Base-by-base conservation (phyloP, 2,888 invertebrate genomes). In the Cyrtodaria siliqua region DNA sequence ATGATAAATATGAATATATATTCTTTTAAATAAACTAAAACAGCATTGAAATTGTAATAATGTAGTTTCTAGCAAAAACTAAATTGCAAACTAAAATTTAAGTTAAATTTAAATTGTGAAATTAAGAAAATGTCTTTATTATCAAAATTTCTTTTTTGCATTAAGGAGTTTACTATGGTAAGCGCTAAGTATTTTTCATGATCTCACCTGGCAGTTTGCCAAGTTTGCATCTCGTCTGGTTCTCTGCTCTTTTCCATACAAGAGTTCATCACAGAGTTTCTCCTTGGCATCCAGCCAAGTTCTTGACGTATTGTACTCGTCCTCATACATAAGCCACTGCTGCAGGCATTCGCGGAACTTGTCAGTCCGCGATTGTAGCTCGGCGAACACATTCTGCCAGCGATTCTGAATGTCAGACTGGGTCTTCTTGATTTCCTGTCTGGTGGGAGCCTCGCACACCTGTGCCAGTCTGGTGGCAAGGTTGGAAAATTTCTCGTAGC, bases 281-380 rank as follows among this genome's bases (percentile, higher is more conserved):
- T 91, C 91, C 71, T 86, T 87, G 23, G 72, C 73, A 47, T 88
- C 88, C 12, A 91, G 80, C 91, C 91, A 90, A 8, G 66, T 64
- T n/a, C 80, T 72, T 4, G 88, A 82, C 20, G 67, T 44, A n/a
- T 59, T 71, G 50, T 87, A 89, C 47, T 87, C 86, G 8, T 82
- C 84, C 74, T 92, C 90, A 68, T 90, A 91, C 12, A 70, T 71
- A 60, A 86, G 71, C 92, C 91, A 92, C 29, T 87, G 83, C n/a
- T 80, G 60, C 24, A 90, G 70, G 75, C 84, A 86, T 3, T 82
- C 81, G 50, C 90, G 87, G 79, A 90, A 89, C 66, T 75, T 68
- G 14, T 76, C 72, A 14, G 84, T 71, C 27, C 86, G 77, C 2
- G 78, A 60, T 4, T 78, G 70, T 8, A 90, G 78, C 49, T 86